Evolutionary conservation across 2,113 vertebrate species (phyloP).

Genomic region (Lagopus muta): DNA sequence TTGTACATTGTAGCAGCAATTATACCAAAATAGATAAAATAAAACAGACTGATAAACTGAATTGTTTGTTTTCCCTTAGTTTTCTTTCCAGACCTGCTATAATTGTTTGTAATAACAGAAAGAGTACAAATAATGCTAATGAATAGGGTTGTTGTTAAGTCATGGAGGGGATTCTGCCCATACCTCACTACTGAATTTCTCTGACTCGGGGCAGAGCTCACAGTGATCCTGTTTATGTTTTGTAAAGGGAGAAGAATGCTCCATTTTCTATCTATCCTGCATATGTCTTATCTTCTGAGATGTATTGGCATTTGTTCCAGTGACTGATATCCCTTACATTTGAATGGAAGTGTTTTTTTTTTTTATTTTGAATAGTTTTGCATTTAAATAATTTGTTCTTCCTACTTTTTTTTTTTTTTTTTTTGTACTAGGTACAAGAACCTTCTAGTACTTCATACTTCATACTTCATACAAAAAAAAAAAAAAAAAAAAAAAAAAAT

Average conservation of each 20-base stretch:
- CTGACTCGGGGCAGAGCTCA: neutral
- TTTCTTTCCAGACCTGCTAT: constrained; percentile 32
- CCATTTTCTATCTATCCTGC: neutral
- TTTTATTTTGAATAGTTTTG: neutral
- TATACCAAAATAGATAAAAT: constrained; percentile 50
- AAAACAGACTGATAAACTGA: constrained; percentile 47
- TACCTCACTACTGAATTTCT: neutral
- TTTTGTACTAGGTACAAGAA: neutral
- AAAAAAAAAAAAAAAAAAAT: neutral
- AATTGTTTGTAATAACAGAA: constrained; percentile 12
- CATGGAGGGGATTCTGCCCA: neutral
- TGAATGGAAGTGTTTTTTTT: neutral
- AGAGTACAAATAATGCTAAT: neutral
- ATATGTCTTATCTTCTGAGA: neutral
- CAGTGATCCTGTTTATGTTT: neutral
- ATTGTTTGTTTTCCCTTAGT: neutral
- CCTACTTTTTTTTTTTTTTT: neutral
- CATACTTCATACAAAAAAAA: no score
- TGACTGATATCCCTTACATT: neutral
- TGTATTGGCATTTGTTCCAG: neutral
- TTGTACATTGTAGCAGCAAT: constrained; percentile 6
- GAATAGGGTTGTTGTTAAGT: neutral
- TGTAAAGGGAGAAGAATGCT: neutral
- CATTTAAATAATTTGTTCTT: neutral
- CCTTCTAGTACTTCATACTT: neutral